These are phyloP conservation scores for Ephestia elutella DNA, from an alignment of 1,140 invertebrate genomes.

Conservation along the genomic window DNA sequence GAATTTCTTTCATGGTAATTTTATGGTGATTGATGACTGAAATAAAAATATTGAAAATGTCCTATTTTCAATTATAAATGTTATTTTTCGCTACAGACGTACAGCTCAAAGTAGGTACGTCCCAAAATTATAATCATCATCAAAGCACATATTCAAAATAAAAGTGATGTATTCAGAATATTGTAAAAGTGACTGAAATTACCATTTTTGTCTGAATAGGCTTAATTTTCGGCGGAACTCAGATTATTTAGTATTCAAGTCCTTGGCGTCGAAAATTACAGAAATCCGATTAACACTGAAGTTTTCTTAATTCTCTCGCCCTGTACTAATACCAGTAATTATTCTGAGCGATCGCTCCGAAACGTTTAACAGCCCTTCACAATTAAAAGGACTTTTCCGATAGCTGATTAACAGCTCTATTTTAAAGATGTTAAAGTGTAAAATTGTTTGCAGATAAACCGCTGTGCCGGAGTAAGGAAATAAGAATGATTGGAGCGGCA, in stretches of 20 bases:
- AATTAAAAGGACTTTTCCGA: constrained; percentile 3
- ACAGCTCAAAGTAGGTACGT: too few relatives aligned
- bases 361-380: neutral
- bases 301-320: constrained; percentile 7
- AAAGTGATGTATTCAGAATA: neutral
- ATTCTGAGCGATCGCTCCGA: constrained; percentile 6
- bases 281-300: constrained; percentile 1
- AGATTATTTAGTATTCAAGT: neutral
- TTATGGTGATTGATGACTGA: too few relatives aligned
- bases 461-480: constrained; percentile 85
- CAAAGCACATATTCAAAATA: neutral
- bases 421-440: neutral
- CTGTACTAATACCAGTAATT: constrained; percentile 17
- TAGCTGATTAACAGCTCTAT: neutral
- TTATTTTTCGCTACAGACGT: too few relatives aligned
- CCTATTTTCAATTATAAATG: too few relatives aligned
- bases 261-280: neutral
- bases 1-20: too few relatives aligned
- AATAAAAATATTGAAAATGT: too few relatives aligned
- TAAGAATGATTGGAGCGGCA: constrained; percentile 88
- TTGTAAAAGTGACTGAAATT: neutral
- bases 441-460: constrained; percentile 83
- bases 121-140: neutral
- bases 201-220: constrained; percentile 1
- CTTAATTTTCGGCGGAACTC: neutral